These are phyloP conservation scores for Sinocyclocheilus maitianheensis DNA, from an alignment of 2,113 vertebrate genomes.

Conservation along the genomic window DNA sequence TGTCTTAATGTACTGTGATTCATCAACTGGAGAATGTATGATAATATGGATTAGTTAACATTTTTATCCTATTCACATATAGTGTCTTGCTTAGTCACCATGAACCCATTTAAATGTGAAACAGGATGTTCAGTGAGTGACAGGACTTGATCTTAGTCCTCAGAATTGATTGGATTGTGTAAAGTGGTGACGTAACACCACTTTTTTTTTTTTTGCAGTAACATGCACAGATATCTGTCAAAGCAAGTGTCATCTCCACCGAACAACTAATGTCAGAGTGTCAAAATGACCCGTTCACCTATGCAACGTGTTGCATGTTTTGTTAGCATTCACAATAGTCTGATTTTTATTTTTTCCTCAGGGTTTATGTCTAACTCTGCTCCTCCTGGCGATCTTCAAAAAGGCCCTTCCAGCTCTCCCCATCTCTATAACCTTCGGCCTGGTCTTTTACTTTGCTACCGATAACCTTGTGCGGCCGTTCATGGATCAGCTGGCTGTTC, in stretches of 20 bases:
- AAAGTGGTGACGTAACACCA: neutral
- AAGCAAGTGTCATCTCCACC: neutral
- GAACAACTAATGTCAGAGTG: neutral
- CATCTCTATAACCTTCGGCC: slow-evolving; percentile 97
- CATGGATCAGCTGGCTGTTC: slow-evolving; percentile 93
- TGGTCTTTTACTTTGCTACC: slow-evolving; percentile 98
- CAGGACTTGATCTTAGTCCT: neutral
- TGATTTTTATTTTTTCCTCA: slow-evolving; percentile 57
- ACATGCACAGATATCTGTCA: neutral
- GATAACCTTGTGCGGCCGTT: slow-evolving; percentile 96
- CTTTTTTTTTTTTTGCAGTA: neutral
- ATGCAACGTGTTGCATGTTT: neutral
- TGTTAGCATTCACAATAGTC: neutral
- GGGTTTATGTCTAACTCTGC: slow-evolving; percentile 96
- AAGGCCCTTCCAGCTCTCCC: slow-evolving; percentile 97
- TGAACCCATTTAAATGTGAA: neutral
- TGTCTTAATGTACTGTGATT: too few species aligned
- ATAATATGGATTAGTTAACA: too few species aligned
- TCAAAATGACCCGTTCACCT: neutral
- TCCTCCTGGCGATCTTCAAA: slow-evolving; percentile 98
- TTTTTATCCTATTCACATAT: too few species aligned
- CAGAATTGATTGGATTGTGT: neutral
- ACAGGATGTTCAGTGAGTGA: neutral
- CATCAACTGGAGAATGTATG: too few species aligned
- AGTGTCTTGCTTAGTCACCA: neutral